Evolutionary conservation across 2,113 vertebrate species (phyloP), one percentile per base, ranked within the genome.

Genomic region (Sclerurus mexicanus): DNA sequence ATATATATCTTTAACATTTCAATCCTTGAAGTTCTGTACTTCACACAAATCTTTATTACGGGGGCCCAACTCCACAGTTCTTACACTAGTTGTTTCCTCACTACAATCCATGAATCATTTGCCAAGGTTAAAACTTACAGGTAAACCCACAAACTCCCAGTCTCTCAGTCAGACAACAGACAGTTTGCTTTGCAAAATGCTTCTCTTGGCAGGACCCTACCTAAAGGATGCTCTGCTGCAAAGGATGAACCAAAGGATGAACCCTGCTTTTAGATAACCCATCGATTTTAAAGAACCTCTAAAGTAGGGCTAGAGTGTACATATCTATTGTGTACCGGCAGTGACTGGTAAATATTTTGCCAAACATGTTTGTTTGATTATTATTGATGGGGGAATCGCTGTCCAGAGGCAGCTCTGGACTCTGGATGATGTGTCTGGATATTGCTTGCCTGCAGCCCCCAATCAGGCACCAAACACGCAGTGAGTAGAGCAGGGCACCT

Each of bases 391-490:
- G 27, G 6, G 12, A 87, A 50, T 19, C 39, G 12, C 6, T 25
- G 21, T 22, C 44, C 49, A 76, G 79, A 47, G 58, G 27, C 21
- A 56, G 37, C 15, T 64, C 40, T 58, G 63, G 24, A 23, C 21
- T 31, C 52, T 27, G 53, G 14, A 27, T 58, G 37, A 0, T 8
- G 19, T 22, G 42, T 40, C 30, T 25, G 80, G 49, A 40, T 33
- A 37, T 31, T 68, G 18, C 9, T 28, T 46, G 58, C 35, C 53
- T 67, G 20, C 52, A 93, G 37, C 31, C 47, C 40, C 27, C 0
- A 0, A 18, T 0, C 1, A 10, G 14, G 56, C 24, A 23, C 17
- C 10, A 1, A 1, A 5, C 12, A 24, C 0, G 1, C 39, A 59
- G 28, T 4, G 20, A 53, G 27, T 0, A 35, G 30, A 71, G 71